Base-by-base conservation (phyloP, 2,113 vertebrate species). In the Nansenia antarctica region DNA sequence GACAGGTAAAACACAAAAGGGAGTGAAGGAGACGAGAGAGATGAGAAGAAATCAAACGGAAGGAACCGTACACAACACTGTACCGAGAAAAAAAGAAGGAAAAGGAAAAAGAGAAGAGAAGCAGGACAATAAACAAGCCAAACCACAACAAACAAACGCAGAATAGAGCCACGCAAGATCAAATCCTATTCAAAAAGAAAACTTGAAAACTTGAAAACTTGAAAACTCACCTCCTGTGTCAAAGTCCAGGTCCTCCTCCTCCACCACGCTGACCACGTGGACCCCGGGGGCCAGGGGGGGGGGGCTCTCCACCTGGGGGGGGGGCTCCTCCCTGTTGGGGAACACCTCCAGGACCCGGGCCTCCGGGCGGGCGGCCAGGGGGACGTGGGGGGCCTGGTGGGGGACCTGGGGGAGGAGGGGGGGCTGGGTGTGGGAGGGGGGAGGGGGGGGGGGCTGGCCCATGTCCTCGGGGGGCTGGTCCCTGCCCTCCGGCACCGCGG, bases 211-310 rank as follows among this genome's bases (percentile, higher is more conserved):
- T 22, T 49, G 5, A n/a, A n/a, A 8, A 49, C 45, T 49, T 49
- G n/a, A 49, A n/a, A n/a, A 54, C 92, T 94, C 89, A 98, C 96
- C 96, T 12, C 94, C 92, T 0, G 92, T 89, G 70, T 95, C 92
- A 47, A 94, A 89, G 60, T 90, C 58, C 14, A 91, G 71, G 0
- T 94, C 90, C 0, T 94, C 91, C 5, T 94, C 95, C 4, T 95
- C 94, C 79, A 94, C 92, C 78, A 94, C 92, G 0, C 86, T 92
- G 0, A 95, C 90, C 1, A 93, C 86, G 0, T 89, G 90, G 2
- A 87, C 87, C 30, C 89, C 88, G 0, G 70, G 88, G 70, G 83
- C 82, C 26, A 78, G 69, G 1, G 82, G 82, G 0, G 82, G 73
- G 0, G 58, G n/a, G 34, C 30, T 82, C 30, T 77, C 72, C 0